phyloP scores from a whole-genome alignment of 1,140 invertebrate genomes.

The Acarapis woodi region DNA sequence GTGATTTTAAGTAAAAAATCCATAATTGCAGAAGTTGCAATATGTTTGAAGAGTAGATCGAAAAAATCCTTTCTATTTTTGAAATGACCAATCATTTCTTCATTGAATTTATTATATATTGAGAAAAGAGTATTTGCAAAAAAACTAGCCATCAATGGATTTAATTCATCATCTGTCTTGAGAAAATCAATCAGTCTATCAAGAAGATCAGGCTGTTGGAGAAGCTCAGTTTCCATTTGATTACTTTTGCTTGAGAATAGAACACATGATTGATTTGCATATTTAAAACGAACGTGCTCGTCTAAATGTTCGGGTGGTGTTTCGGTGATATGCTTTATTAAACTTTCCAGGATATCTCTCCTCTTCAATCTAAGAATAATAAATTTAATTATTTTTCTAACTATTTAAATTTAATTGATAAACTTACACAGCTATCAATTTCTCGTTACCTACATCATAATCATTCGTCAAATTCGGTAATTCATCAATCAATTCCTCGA shows the following conservation, averaged over 20 bases:
- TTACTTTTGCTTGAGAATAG: conserved; percentile 63
- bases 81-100: conserved; percentile 44
- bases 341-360: no score
- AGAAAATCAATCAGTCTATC: conserved; percentile 35
- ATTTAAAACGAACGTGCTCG: conserved; percentile 46
- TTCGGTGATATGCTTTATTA: no score
- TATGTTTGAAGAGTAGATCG: conserved; percentile 48
- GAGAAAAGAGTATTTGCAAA: conserved; percentile 74
- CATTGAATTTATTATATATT: conserved; percentile 43
- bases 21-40: conserved; percentile 79
- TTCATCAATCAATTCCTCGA: no score
- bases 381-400: no score
- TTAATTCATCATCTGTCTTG: conserved; percentile 46
- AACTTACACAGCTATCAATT: no score
- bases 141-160: conserved; percentile 76
- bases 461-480: no score
- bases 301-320: conserved; percentile 35
- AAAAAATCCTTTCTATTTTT: conserved; percentile 58
- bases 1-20: conserved; percentile 65
- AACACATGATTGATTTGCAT: conserved; percentile 65
- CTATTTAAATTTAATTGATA: no score
- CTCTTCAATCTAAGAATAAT: no score
- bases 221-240: conserved; percentile 50
- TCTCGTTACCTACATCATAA: no score
- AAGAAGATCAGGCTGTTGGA: conserved; percentile 39